Percentiles rank a stretch among this genome's conserved stretches.
These are phyloP conservation scores for Heterochromis multidens DNA, from an alignment of 2,113 vertebrate genomes.

Conservation along the genomic window DNA sequence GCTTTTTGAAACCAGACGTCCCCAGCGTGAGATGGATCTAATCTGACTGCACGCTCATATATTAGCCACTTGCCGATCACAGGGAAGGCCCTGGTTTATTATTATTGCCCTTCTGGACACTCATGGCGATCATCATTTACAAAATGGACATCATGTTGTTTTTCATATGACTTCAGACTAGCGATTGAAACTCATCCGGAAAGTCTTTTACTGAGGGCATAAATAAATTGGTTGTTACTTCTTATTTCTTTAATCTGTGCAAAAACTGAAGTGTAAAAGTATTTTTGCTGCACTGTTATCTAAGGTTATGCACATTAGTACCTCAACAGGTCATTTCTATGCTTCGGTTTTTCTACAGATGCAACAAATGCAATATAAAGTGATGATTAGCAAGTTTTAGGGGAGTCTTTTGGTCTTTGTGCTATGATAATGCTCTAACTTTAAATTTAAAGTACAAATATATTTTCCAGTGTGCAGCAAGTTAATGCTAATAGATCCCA, in stretches of 20 bases:
- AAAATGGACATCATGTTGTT: background rate
- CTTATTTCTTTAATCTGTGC: background rate
- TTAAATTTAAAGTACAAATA: background rate
- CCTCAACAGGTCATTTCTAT: background rate
- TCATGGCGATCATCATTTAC: background rate
- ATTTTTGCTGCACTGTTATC: accelerated
- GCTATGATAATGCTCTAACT: background rate
- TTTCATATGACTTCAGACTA: too few species aligned
- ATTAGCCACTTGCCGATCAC: background rate
- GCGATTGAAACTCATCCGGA: background rate
- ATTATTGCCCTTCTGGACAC: background rate
- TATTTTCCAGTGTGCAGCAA: background rate
- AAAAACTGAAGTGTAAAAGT: background rate
- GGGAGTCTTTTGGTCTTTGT: background rate
- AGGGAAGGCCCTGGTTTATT: background rate
- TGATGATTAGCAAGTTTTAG: background rate
- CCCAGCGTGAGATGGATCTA: background rate
- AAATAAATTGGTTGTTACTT: accelerated
- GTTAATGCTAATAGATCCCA: background rate
- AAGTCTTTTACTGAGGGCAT: background rate
- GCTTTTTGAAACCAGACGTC: background rate
- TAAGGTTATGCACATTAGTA: background rate
- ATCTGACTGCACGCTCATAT: background rate
- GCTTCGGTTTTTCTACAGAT: background rate
- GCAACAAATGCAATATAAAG: background rate